phyloP scores from a whole-genome alignment of 2,113 vertebrate species.

The Prionailurus viverrinus region DNA sequence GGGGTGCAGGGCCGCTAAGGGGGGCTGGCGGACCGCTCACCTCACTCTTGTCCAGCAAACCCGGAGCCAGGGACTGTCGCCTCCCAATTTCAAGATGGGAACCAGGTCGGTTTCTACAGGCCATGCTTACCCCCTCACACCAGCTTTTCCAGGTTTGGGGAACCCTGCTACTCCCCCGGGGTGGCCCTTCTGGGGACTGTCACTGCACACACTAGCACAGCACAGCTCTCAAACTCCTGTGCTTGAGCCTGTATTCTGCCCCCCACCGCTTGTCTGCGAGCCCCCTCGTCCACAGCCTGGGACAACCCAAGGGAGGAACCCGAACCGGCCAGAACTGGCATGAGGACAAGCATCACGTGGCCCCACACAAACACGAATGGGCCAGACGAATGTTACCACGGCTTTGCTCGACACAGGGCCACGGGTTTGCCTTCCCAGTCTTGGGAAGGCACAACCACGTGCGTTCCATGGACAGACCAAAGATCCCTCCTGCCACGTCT shows the following conservation, averaged over 20 bases:
- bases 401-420: background rate
- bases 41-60: background rate
- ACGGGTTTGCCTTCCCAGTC: too few species aligned
- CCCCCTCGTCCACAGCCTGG: too few species aligned
- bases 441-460: background rate
- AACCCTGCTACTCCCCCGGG: rapidly evolving
- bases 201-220: rapidly evolving
- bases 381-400: background rate
- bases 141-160: background rate
- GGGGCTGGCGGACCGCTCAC: too few species aligned
- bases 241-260: background rate
- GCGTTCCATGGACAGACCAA: background rate
- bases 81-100: background rate
- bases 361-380: background rate
- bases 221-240: background rate
- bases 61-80: rapidly evolving
- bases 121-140: rapidly evolving
- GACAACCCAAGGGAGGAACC: background rate
- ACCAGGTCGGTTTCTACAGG: background rate
- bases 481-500: too few species aligned
- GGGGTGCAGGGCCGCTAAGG: too few species aligned
- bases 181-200: background rate
- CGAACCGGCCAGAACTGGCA: too few species aligned
- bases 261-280: background rate
- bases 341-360: rapidly evolving